A percentile compares a stretch with the other conserved stretches of the same genome.
Evolutionary conservation across 2,113 vertebrate species (phyloP).

Genomic region (Gymnocephalus cernua): DNA sequence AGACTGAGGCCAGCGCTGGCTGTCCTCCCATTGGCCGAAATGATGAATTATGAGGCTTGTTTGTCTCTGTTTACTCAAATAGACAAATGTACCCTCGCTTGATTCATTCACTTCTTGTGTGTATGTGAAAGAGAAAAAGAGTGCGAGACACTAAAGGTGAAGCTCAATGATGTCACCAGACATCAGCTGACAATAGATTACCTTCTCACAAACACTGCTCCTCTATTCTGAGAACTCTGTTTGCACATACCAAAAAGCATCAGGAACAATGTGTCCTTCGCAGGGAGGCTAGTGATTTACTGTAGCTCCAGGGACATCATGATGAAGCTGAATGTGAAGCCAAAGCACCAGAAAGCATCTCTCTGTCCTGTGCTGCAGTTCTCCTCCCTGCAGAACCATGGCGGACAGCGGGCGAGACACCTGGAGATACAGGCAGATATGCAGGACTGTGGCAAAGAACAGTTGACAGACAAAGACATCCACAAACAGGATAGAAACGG

Average conservation of each 20-base stretch:
- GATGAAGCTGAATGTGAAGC: constrained; percentile 47
- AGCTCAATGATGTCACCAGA: constrained; percentile 32
- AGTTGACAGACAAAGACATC: neutral
- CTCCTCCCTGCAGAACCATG: constrained; percentile 7
- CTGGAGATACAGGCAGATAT: neutral
- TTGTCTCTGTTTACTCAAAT: constrained; percentile 63
- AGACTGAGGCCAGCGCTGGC: constrained; percentile 50
- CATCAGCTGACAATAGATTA: constrained; percentile 26
- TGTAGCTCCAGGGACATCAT: constrained; percentile 15
- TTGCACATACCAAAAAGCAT: neutral
- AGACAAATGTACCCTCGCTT: constrained; percentile 47
- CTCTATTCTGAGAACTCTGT: constrained; percentile 23
- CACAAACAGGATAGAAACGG: neutral
- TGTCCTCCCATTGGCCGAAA: constrained; percentile 68
- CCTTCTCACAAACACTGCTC: neutral
- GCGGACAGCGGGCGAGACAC: constrained; percentile 13
- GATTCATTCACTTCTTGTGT: constrained; percentile 34
- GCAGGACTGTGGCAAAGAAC: neutral
- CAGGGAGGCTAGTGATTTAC: constrained; percentile 41
- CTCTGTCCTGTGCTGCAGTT: constrained; percentile 26
- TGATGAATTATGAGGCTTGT: constrained; percentile 72
- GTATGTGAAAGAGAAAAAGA: constrained; percentile 27
- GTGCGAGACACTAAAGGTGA: constrained; percentile 7
- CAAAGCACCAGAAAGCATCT: constrained; percentile 47
- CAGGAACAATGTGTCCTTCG: constrained; percentile 46